Base-by-base conservation (phyloP, 2,888 invertebrate species). In the Aquatica leii region DNA sequence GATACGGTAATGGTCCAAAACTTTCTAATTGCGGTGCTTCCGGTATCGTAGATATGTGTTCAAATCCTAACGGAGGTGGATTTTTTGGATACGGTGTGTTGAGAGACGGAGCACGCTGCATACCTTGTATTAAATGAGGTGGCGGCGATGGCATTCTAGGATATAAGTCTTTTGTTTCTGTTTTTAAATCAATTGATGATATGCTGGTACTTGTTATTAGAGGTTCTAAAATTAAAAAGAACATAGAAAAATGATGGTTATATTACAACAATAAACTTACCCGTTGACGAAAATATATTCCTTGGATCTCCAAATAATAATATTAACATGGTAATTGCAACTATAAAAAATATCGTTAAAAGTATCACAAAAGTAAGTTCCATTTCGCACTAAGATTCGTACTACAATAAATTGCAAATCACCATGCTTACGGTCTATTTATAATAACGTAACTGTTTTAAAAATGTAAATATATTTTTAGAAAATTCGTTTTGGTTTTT, bases 61-160 rank as follows among this genome's bases (percentile, higher is more conserved):
- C 46, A 20, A 35, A 54, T 20, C 54, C 54, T 37, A 54, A 20
- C 12, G 54, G 54, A 12, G 54, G 41, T 40, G 54, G 54, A 20
- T 8, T 20, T n/a, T 18, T 12, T 1, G 54, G 54, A 14, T 54
- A 54, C 1, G 54, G 54, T 15, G 54, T 40, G 11, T 40, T 41
- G 2, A 54, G 41, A 14, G 54, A 41, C 12, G 37, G 18, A 14
- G 41, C 41, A 14, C 11, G 24, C n/a, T 21, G 46, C 18, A 46
- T 18, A 6, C 46, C 46, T 46, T n/a, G 2, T 8, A 18, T 46
- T 18, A 46, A 3, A 18, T 46, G 46, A 1, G 18, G 18, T 5
- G 46, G 46, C 18, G 46, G 46, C 2, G 18, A 17, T 46, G 46
- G 46, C 46, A 46, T 46, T 6, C 18, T 17, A 2, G 18, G 46